Evolutionary conservation across 30 jellyfish, hydroid and myxozoan genomes (phyloP).

Genomic region (Cassiopea xamachana): DNA sequence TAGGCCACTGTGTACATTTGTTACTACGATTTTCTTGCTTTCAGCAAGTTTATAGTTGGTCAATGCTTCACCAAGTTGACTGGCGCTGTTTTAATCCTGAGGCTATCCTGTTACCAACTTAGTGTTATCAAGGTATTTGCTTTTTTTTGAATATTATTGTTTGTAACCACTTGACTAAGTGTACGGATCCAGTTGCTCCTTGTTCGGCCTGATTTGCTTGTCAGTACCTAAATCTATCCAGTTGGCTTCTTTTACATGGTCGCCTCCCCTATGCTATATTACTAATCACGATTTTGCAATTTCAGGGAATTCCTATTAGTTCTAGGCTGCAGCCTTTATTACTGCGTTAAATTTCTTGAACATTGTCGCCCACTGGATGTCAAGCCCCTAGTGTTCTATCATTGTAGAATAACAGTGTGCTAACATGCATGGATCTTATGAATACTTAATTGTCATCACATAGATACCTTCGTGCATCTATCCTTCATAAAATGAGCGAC

Average conservation of each 20-base stretch:
- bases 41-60: slow-evolving; percentile 69
- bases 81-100: slow-evolving; percentile 84
- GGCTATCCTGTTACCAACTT: slow-evolving; percentile 87
- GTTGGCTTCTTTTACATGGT: background rate
- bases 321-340: background rate
- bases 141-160: background rate
- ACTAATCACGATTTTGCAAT: background rate
- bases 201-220: background rate
- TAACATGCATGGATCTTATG: background rate
- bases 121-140: slow-evolving; percentile 12
- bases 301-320: too few species aligned
- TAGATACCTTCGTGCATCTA: background rate
- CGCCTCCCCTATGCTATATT: background rate
- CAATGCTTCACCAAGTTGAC: slow-evolving; percentile 92
- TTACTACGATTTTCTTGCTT: slow-evolving; percentile 56
- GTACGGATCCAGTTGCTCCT: background rate
- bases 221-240: background rate
- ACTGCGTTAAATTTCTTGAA: background rate
- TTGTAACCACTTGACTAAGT: background rate
- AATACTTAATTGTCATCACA: background rate
- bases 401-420: background rate
- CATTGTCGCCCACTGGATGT: background rate
- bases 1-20: slow-evolving; percentile 32
- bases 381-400: background rate
- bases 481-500: slow-evolving; percentile 30